Conservation (phyloP, 2,888 invertebrate genomes). For the Iselma pallidipennis region DNA sequence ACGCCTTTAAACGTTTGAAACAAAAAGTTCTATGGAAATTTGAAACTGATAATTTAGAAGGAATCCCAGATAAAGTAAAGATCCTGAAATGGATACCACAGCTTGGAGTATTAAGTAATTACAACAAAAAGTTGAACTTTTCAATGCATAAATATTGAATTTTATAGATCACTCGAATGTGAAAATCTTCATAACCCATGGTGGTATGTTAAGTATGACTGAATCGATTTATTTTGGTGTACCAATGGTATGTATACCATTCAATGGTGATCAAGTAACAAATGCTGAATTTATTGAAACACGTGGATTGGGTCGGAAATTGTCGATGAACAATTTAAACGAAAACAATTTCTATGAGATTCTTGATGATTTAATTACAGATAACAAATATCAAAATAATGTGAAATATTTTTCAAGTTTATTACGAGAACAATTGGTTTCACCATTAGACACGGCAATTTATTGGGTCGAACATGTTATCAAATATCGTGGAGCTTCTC, state of each 20-base stretch:
- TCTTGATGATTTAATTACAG: slow-evolving; percentile 33
- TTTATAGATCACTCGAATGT: slow-evolving; percentile 60
- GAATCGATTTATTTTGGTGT: slow-evolving; percentile 59
- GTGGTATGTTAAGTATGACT: slow-evolving; percentile 61
- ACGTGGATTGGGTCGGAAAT: slow-evolving; percentile 52
- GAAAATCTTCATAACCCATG: slow-evolving; percentile 63
- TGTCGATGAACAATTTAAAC: slow-evolving; percentile 52
- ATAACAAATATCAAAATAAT: slow-evolving; percentile 31
- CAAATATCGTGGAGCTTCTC: slow-evolving; percentile 35
- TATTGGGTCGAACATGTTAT: slow-evolving; percentile 44
- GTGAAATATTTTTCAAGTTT: slow-evolving; percentile 30
- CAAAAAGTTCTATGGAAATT: slow-evolving; percentile 71
- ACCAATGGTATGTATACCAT: slow-evolving; percentile 60
- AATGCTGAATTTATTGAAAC: slow-evolving; percentile 55
- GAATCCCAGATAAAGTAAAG: slow-evolving; percentile 62
- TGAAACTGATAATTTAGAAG: slow-evolving; percentile 60
- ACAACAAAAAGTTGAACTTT: too few species aligned
- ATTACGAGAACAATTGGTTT: slow-evolving; percentile 36
- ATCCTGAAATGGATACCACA: slow-evolving; percentile 71
- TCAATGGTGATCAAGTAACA: slow-evolving; percentile 58
- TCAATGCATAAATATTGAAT: not conserved
- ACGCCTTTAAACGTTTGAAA: slow-evolving; percentile 61
- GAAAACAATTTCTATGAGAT: slow-evolving; percentile 51
- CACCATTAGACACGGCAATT: slow-evolving; percentile 39
- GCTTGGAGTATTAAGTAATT: slow-evolving; percentile 36